A percentile compares a stretch with the other conserved stretches of the same genome.
These are phyloP conservation scores for Conopomorpha cramerella DNA, from an alignment of 1,140 invertebrate genomes.

Conservation along the genomic window DNA sequence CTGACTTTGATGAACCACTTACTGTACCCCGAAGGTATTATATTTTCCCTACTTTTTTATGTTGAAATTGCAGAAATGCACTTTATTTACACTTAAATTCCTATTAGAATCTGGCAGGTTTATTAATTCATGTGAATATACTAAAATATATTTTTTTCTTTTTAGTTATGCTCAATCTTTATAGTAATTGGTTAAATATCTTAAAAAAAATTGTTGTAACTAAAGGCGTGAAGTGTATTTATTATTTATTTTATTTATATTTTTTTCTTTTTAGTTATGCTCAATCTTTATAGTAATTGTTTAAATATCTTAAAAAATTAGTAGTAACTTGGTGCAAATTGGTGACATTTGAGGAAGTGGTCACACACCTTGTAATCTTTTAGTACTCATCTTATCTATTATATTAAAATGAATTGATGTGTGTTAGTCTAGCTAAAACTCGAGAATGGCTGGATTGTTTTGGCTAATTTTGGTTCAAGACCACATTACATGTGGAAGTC, in stretches of 20 bases:
- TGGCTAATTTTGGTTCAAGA: too few relatives aligned
- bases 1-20: constrained; percentile 44
- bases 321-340: too few relatives aligned
- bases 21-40: constrained; percentile 51
- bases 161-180: background rate
- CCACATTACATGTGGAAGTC: too few relatives aligned
- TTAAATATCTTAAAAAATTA: background rate
- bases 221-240: too few relatives aligned
- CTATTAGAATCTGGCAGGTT: background rate
- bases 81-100: background rate
- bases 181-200: background rate
- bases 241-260: too few relatives aligned
- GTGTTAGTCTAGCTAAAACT: too few relatives aligned
- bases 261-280: background rate
- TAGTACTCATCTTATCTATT: too few relatives aligned
- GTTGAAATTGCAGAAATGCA: background rate
- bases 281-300: background rate
- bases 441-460: too few relatives aligned
- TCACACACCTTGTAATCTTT: too few relatives aligned
- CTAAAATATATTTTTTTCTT: background rate
- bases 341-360: too few relatives aligned
- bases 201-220: too few relatives aligned
- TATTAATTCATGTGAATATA: background rate
- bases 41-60: constrained; percentile 1
- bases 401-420: too few relatives aligned